Evolutionary conservation across 2,113 vertebrate species (phyloP), one percentile per base, ranked within the genome.

Genomic region (Turnix velox): DNA sequence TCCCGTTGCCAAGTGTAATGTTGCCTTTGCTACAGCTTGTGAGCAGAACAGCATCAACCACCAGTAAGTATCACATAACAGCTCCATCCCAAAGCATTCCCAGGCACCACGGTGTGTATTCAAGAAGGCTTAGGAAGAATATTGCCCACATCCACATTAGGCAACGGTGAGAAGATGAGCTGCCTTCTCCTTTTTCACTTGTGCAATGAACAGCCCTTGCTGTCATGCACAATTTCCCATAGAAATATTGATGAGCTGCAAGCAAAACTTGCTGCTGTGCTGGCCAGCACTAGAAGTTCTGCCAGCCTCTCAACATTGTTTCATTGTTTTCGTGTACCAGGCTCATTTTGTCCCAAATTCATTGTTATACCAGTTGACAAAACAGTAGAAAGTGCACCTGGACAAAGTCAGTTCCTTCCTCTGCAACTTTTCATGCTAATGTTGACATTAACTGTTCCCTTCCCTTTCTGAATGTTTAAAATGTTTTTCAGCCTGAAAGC

Each of bases 151-250:
- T 19, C 43, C 15, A 10, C 1, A 33, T 90, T 58, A 90, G 77
- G 68, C 54, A 77, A 86, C 4, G 40, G 22, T 19, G 40, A 83
- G 48, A 7, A 45, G 49, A 42, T 6, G 1, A n/a, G 13, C 22
- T 74, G n/a, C 23, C 45, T 51, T 79, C 33, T 77, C 28, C 65
- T 62, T 49, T 42, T 63, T 54, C 40, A 1, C 30, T 33, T 31
- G 25, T 61, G 5, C 22, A 68, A n/a, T n/a, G n/a, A n/a, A 58
- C 43, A 63, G 4, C 7, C 16, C 13, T 18, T 0, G 0, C 40
- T 46, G 23, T 28, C 0, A 1, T 35, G 28, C 49, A 42, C 16
- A 3, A 3, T 58, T 68, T 77, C 49, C 54, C 28, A 3, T 7
- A 18, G 33, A 1, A 1, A 46, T 35, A 25, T 27, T 31, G 27